Conservation (phyloP, 2,888 invertebrate species). For the Colletes collaris region DNA sequence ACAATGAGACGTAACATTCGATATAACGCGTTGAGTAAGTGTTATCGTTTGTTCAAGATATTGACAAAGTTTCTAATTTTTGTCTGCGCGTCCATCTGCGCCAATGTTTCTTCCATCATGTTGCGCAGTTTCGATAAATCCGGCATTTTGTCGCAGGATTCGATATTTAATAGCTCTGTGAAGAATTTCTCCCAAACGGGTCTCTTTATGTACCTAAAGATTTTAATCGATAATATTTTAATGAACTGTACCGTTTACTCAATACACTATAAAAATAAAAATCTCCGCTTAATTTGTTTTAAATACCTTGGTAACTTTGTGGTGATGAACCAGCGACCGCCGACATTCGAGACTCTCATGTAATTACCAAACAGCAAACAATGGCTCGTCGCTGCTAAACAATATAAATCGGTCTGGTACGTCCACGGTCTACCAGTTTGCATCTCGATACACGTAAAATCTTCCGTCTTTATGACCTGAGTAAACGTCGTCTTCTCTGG, state of each 20-base stretch:
- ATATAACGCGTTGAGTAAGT: slow-evolving; percentile 70
- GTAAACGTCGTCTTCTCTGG: slow-evolving; percentile 91
- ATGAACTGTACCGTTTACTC: background rate
- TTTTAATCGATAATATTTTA: slow-evolving; percentile 5
- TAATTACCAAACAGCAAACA: slow-evolving; percentile 94
- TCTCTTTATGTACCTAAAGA: slow-evolving; percentile 86
- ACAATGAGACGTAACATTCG: slow-evolving; percentile 65
- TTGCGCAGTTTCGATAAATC: slow-evolving; percentile 86
- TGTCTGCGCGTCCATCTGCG: slow-evolving; percentile 74
- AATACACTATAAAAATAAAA: background rate
- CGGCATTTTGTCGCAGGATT: slow-evolving; percentile 90
- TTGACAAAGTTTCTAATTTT: slow-evolving; percentile 79
- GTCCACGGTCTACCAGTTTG: slow-evolving; percentile 95
- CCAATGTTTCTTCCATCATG: slow-evolving; percentile 78
- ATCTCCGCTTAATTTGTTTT: background rate
- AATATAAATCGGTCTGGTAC: slow-evolving; percentile 96
- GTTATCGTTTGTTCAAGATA: slow-evolving; percentile 82
- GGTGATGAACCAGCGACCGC: slow-evolving; percentile 88
- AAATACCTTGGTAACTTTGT: slow-evolving; percentile 88
- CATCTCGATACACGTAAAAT: slow-evolving; percentile 96
- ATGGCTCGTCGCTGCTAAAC: slow-evolving; percentile 94
- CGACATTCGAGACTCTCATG: slow-evolving; percentile 90
- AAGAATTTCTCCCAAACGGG: slow-evolving; percentile 92
- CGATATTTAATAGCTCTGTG: slow-evolving; percentile 91
- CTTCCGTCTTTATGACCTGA: slow-evolving; percentile 90